Percentiles rank a stretch among this genome's conserved stretches.
Conservation (phyloP, 2,888 invertebrate genomes). For the Lysandra coridon region DNA sequence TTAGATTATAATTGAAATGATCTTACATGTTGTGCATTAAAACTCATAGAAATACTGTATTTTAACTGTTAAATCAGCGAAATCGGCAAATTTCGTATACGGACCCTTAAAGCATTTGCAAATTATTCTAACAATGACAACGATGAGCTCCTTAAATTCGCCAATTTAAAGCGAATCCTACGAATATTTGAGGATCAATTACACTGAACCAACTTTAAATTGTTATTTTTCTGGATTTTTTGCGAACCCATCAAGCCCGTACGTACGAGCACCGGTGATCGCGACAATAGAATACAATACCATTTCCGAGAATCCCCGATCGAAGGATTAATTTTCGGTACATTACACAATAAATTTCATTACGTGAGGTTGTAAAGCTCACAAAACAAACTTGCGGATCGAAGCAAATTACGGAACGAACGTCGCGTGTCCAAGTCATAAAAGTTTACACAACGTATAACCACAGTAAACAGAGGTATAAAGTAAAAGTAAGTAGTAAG, state of each 20-base stretch:
- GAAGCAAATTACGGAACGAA: background rate
- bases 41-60: too few species aligned
- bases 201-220: background rate
- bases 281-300: too few species aligned
- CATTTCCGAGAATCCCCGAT: too few species aligned
- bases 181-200: background rate
- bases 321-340: too few species aligned
- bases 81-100: too few species aligned
- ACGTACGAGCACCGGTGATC: too few species aligned
- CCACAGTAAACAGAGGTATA: background rate
- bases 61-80: too few species aligned
- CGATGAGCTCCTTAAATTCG: background rate
- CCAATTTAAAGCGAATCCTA: background rate
- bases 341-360: background rate
- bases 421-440: background rate
- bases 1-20: too few species aligned
- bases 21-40: too few species aligned
- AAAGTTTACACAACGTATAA: background rate
- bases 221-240: background rate
- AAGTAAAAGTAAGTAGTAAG: too few species aligned
- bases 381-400: slow-evolving; percentile 13
- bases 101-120: background rate
- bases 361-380: background rate
- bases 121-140: background rate
- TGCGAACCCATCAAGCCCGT: too few species aligned